A percentile compares a stretch with the other conserved stretches of the same genome.
These are phyloP conservation scores for Silurus lanzhouensis DNA, from an alignment of 2,797 vertebrate species.

Conservation along the genomic window DNA sequence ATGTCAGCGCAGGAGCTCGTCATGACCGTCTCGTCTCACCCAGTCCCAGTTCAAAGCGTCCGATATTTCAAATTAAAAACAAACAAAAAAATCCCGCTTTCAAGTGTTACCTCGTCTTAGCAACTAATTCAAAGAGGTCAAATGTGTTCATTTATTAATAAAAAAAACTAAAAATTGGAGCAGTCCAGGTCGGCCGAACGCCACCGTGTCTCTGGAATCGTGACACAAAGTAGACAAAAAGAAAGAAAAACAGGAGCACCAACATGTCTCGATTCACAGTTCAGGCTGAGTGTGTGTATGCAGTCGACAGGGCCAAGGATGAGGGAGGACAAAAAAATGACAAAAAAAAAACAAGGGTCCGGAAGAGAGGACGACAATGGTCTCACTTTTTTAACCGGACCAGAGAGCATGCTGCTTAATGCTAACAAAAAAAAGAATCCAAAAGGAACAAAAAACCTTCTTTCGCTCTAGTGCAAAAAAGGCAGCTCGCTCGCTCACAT, in stretches of 20 bases:
- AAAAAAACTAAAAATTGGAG: background rate
- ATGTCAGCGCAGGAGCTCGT: slow-evolving; percentile 50
- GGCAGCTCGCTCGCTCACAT: slow-evolving; percentile 90
- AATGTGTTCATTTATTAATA: background rate
- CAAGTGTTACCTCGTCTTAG: slow-evolving; percentile 54
- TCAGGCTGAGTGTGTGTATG: slow-evolving; percentile 48
- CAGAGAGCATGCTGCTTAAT: slow-evolving; percentile 82
- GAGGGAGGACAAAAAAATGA: slow-evolving; percentile 66
- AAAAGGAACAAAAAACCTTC: slow-evolving; percentile 83
- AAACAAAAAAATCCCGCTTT: slow-evolving; percentile 31
- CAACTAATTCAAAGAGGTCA: slow-evolving; percentile 31
- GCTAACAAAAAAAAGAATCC: slow-evolving; percentile 90
- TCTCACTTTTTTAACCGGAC: slow-evolving; percentile 33
- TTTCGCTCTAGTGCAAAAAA: slow-evolving; percentile 99
- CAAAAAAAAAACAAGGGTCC: slow-evolving; percentile 1
- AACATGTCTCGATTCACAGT: slow-evolving; percentile 50
- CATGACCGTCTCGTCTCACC: slow-evolving; percentile 4
- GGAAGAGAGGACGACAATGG: slow-evolving; percentile 43
- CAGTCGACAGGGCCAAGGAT: slow-evolving; percentile 48
- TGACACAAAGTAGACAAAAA: background rate
- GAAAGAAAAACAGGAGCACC: slow-evolving; percentile 42
- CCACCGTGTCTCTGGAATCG: background rate
- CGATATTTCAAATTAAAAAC: background rate
- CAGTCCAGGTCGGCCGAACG: background rate
- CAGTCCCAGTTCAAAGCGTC: slow-evolving; percentile 20